Evolutionary conservation across 2,888 invertebrate species (phyloP).

Genomic region (Cryptocephalus moraei): DNA sequence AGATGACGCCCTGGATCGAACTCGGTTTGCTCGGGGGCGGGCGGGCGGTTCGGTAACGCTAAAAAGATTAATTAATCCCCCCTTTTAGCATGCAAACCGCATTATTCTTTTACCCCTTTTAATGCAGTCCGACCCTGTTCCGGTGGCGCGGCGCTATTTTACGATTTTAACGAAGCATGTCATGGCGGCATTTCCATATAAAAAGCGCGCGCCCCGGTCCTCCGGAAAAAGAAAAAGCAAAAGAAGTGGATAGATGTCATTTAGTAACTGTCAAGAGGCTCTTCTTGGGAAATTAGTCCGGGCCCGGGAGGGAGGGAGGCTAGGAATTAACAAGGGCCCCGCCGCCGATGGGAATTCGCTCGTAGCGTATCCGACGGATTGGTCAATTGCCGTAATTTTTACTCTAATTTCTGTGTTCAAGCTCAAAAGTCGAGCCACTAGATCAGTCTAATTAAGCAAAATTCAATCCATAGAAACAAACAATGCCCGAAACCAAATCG

Average conservation of each 20-base stretch:
- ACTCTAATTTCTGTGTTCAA: no score
- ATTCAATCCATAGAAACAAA: no score
- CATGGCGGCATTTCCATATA: slow-evolving; percentile 10
- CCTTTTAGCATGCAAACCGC: slow-evolving; percentile 35
- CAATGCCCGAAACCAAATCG: no score
- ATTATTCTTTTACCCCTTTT: slow-evolving; percentile 34
- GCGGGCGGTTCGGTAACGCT: slow-evolving; percentile 4
- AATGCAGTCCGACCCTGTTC: slow-evolving; percentile 34
- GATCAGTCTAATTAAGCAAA: no score
- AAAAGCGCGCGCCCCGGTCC: not conserved
- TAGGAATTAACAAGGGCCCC: no score
- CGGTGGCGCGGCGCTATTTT: slow-evolving; percentile 33
- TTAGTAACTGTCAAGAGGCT: not conserved
- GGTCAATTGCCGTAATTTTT: no score
- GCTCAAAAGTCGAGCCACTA: no score
- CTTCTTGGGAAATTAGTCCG: not conserved
- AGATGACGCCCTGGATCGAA: no score
- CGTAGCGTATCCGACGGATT: no score
- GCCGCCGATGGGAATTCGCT: no score
- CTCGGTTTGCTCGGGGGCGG: not conserved
- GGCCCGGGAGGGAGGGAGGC: no score
- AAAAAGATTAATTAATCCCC: slow-evolving; percentile 35
- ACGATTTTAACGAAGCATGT: slow-evolving; percentile 38
- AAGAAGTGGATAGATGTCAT: not conserved
- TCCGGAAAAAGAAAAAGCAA: not conserved